Evolutionary conservation across 2,888 invertebrate genomes (phyloP), one percentile per base, ranked within the genome.

Genomic region (Cephus runcator): DNA sequence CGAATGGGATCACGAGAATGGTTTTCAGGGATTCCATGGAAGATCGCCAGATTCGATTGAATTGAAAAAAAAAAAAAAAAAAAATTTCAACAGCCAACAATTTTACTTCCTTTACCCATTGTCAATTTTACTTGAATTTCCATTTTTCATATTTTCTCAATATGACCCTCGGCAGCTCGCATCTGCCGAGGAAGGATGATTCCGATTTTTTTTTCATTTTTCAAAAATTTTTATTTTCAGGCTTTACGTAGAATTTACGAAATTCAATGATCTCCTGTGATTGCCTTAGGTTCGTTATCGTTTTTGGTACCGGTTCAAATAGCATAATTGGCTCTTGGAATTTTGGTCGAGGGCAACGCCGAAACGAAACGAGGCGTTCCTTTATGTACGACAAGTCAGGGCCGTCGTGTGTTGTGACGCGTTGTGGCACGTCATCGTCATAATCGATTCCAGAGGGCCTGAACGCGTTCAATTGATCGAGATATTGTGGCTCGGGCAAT

Each of bases 391-490:
- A 56, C 23, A 23, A 56, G 56, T 56, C 56, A 56, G 56, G 56
- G 56, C 35, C 73, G 73, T 33, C 56, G 56, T 56, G 71, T 83
- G 82, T 85, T 84, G 78, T 84, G 84, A 84, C 83, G 82, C 79
- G 80, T 80, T 80, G 80, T 82, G 84, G 86, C 87, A 85, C 86
- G 86, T 88, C 88, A 87, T 87, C 86, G 83, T 87, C 85, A 86
- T 89, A 89, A 89, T 89, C 88, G 88, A 89, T 89, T 89, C 87
- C 84, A 87, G 83, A 86, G 87, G 83, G 80, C 69, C 79, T 77
- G 56, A 56, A 56, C 71, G 71, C 34, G 69, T 75, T 81, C 85
- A 83, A 88, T 87, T 85, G 87, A 87, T 88, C 88, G 86, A 87
- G 87, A 89, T 86, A 88, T 86, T 78, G 77, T 73, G 78, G 79